phyloP scores from a whole-genome alignment of 2,113 vertebrate species.

The Gallinago media region DNA sequence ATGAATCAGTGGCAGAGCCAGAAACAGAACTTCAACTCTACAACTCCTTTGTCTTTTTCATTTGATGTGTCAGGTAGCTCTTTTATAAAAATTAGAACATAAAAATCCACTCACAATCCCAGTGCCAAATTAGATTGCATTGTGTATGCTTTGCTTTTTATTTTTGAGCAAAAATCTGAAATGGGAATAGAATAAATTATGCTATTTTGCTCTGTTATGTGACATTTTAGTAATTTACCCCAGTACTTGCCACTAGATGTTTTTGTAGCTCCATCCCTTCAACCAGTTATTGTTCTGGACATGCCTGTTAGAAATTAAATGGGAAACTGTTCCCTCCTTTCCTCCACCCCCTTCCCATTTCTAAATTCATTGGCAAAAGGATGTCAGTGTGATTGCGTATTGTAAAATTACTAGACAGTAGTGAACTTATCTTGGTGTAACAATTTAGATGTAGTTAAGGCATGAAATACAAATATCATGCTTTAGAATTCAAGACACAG shows the following conservation, averaged over 20 bases:
- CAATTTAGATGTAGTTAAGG: background rate
- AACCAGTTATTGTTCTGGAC: background rate
- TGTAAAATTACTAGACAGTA: background rate
- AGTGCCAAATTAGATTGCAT: background rate
- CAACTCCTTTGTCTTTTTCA: background rate
- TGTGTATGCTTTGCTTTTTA: background rate
- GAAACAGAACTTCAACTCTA: background rate
- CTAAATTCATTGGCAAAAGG: background rate
- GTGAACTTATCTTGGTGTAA: background rate
- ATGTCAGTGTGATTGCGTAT: background rate
- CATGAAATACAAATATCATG: conserved; percentile 3
- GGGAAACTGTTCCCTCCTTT: background rate
- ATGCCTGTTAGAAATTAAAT: background rate
- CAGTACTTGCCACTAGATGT: background rate
- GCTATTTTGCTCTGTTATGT: background rate
- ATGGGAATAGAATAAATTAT: background rate
- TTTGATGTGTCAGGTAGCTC: background rate
- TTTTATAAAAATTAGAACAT: background rate
- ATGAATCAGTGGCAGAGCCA: background rate
- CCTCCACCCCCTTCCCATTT: background rate
- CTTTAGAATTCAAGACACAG: background rate
- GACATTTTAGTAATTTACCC: background rate
- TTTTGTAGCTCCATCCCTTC: background rate
- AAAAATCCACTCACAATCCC: rapidly evolving
- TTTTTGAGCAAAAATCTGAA: background rate